These are phyloP conservation scores for Platycercus adscitus DNA, from an alignment of 2,113 vertebrate species.

Conservation along the genomic window DNA sequence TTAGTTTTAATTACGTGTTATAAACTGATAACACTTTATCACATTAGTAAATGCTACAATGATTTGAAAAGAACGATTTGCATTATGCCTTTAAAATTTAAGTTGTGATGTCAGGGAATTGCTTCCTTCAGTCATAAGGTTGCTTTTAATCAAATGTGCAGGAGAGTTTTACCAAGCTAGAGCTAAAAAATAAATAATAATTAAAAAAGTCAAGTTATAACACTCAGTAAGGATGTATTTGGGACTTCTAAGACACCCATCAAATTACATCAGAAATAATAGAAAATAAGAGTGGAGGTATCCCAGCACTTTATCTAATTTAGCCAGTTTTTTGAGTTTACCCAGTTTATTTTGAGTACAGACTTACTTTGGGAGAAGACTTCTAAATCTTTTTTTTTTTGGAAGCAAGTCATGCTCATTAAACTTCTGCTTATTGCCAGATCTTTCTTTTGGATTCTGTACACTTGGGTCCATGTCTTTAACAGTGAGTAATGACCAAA, in stretches of 20 bases:
- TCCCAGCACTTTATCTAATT: not conserved
- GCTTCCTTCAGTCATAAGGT: not conserved
- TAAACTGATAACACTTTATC: not conserved
- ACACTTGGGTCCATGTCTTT: not conserved
- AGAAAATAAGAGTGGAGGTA: not conserved
- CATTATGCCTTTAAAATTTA: not conserved
- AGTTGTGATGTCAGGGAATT: not conserved
- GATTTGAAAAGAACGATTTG: not conserved
- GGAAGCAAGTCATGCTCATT: not conserved
- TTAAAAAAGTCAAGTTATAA: not conserved
- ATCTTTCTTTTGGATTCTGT: not conserved
- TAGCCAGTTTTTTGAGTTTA: not conserved
- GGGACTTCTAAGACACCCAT: not conserved
- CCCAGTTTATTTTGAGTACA: not conserved
- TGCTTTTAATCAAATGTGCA: not conserved
- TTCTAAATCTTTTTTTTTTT: accelerated
- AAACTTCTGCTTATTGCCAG: not conserved
- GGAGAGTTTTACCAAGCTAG: not conserved
- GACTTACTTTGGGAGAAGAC: not conserved
- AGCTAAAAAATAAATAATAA: not conserved
- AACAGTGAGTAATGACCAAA: not conserved
- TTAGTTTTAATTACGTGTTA: not conserved
- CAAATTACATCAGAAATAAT: not conserved
- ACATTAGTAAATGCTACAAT: not conserved
- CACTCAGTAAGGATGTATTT: not conserved